Evolutionary conservation across 2,888 invertebrate genomes (phyloP), one percentile per base, ranked within the genome.

Genomic region (Tineola bisselliella): DNA sequence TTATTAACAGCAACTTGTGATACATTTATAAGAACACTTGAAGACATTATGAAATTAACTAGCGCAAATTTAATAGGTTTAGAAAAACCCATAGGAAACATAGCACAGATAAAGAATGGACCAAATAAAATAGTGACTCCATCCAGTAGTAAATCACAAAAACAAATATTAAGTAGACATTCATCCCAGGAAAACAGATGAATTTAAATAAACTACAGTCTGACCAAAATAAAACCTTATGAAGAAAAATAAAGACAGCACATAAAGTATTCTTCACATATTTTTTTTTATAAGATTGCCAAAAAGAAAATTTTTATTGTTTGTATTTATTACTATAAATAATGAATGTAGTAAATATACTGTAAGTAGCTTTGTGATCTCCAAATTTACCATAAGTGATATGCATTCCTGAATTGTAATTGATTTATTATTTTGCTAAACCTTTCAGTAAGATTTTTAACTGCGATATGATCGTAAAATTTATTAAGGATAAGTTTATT

Each of bases 1-100:
- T 84, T 94, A 65, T 79, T 94, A 43, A 90, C 91, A 63, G 92
- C 92, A 48, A 94, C 94, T 60, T 94, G 94, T 88, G 94, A 94
- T 81, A 93, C 93, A 33, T 94, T 94, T 76, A 93, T 94, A 65
- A 89, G 91, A 73, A 93, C 94, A 18, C 83, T 94, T 67, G 94
- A 94, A 78, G 94, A 94, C 67, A 93, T 93, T 68, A 92, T 94
- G 90, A 90, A 89, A 73, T 73, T 90, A 60, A 83, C 90, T 19
- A 63, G 69, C 63, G 73, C 77, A 78, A 13, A 62, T 79, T 77
- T 79, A n/a, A 62, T 80, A 62, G 33, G 33, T 33, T 1, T 58
- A 10, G 58, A 44, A 18, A 60, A 60, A 25, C 60, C 44, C 43
- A n/a, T 60, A 44, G 38, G 33, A 33, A 43, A 59, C 17, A 25